Evolutionary conservation across 2,797 vertebrate species (phyloP), one percentile per base, ranked within the genome.

Genomic region (Muscicapa striata): DNA sequence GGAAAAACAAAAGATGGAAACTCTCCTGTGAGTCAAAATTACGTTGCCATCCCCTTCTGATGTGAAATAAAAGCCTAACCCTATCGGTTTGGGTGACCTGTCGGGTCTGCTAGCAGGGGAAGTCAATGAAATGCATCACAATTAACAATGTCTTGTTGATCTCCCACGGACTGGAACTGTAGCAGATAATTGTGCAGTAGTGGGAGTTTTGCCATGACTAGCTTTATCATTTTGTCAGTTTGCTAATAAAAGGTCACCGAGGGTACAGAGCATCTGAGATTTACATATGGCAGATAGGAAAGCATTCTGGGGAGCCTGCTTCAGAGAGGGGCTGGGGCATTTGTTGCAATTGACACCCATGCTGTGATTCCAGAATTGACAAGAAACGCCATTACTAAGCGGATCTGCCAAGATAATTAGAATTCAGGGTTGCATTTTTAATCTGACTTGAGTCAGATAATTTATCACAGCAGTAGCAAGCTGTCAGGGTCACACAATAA

Each of bases 221-320:
- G 97, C 97, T 98, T 98, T 98, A 98, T 98, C 97, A 98, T 98
- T 97, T 97, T 98, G 98, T 97, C 97, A 98, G 97, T 95, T 98
- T 95, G 96, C 97, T 98, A 98, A 98, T 98, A 98, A 98, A 98
- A 98, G 98, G 97, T 98, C 98, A 97, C 76, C 61, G 55, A 93
- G 97, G 96, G 95, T 97, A 95, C 96, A 86, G 81, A 96, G 96
- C 96, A 74, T 19, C 96, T 95, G 97, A 97, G 96, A 98, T 98
- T 98, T 98, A 97, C 97, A 97, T 98, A 97, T 97, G 97, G 97
- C 97, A 96, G 96, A 96, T 97, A 96, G 86, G 95, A 94, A 95
- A 88, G 97, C 95, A 24, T 98, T 97, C 97, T 97, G 97, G 97
- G 97, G 97, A 98, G 96, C 96, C 92, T 84, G 92, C 92, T 54